Base-by-base conservation (phyloP, 2,888 invertebrate species). In the Ctenicera cuprea region DNA sequence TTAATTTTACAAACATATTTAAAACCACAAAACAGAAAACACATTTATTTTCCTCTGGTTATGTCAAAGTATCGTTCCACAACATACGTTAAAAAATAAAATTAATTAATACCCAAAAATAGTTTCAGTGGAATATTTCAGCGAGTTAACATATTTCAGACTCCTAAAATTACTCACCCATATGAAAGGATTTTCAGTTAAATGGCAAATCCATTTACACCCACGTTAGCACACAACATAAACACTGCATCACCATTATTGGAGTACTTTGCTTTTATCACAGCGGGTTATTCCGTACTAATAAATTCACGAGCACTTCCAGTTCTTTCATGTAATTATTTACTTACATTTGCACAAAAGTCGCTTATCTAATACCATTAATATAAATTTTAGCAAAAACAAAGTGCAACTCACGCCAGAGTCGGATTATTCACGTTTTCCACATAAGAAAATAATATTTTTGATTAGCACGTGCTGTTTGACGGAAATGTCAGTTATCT, bases 71-170 rank as follows among this genome's bases (percentile, higher is more conserved):
- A 52, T 52, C 52, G 52, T 52, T 14, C 33, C 41, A 59, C 1
- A 0, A 38, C 38, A 59, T 18, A 38, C 37, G n/a, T 16, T 12
- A 20, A 59, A 59, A 59, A n/a, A 4, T 3, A 8, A 59, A 59
- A 38, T 20, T 37, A 59, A 59, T 59, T 59, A 59, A 33, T 22
- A 8, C 12, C 59, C 22, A 18, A 59, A 57, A 59, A 59, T 59
- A 59, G 59, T 59, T 20, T 4, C 59, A 33, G 33, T 33, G 8
- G 9, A 16, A 45, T 45, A 45, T 45, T 45, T 16, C 45, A 45
- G 16, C 4, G 33, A 43, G 8, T 5, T 50, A 20, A 18, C 9
- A 18, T 14, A 26, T 12, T 20, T 26, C 16, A 20, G 2, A 16
- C 33, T 2, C 43, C 8, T 3, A 18, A 48, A 11, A 11, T 38